phyloP scores from a whole-genome alignment of 2,113 vertebrate genomes.

The Dipodomys stephensi region DNA sequence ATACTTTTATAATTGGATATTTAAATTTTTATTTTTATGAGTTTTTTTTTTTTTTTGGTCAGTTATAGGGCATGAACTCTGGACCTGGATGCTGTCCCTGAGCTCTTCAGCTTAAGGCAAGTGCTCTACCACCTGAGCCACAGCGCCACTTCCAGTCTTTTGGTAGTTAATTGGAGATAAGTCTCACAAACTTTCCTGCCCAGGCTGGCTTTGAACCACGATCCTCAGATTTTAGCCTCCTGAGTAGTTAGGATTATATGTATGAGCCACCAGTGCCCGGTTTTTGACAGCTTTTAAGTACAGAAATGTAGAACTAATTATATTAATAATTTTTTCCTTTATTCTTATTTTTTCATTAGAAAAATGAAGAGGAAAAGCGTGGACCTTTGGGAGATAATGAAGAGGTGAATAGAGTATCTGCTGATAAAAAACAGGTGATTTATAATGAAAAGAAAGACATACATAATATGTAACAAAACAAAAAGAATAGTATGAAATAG shows the following conservation, averaged over 20 bases:
- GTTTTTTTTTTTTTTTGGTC: too few species aligned
- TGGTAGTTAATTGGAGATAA: too few species aligned
- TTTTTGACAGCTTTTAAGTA: background rate
- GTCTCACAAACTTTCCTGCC: too few species aligned
- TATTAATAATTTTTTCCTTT: conserved; percentile 39
- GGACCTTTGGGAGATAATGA: conserved; percentile 68
- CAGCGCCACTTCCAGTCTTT: too few species aligned
- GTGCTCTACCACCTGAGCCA: too few species aligned
- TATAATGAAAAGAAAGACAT: background rate
- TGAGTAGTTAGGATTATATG: too few species aligned
- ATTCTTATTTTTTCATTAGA: conserved; percentile 70
- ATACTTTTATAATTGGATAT: background rate
- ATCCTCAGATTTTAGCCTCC: too few species aligned
- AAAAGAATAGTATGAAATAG: background rate
- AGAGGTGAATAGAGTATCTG: conserved; percentile 43
- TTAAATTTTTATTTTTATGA: conserved; percentile 17
- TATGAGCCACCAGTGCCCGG: too few species aligned
- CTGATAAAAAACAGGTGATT: conserved; percentile 78
- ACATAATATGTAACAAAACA: background rate
- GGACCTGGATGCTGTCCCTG: too few species aligned
- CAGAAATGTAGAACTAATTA: conserved; percentile 38
- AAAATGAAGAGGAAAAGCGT: conserved; percentile 70
- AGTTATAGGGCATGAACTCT: too few species aligned
- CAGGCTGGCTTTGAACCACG: too few species aligned
- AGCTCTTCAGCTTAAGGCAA: too few species aligned